Percentiles rank a stretch among this genome's conserved stretches.
These are phyloP conservation scores for Xiphydria camelus DNA, from an alignment of 2,888 invertebrate species.

Conservation along the genomic window DNA sequence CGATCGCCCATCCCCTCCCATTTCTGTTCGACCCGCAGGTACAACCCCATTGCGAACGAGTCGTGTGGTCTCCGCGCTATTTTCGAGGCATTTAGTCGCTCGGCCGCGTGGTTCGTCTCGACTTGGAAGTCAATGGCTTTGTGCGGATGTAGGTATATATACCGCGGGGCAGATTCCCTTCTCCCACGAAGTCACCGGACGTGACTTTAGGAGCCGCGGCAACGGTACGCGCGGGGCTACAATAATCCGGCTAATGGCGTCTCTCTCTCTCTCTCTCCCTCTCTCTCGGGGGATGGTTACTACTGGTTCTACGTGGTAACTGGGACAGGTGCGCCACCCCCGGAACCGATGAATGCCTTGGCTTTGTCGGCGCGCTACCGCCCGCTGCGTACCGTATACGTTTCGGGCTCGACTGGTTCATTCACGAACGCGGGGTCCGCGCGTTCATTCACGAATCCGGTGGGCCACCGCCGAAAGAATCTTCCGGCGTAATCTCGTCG, in stretches of 20 bases:
- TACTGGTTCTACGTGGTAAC: constrained; percentile 2
- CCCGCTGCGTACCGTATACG: constrained; percentile 19
- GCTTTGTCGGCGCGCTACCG: constrained; percentile 20
- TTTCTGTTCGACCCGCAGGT: no score
- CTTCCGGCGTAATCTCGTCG: no score
- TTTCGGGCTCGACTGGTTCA: no score
- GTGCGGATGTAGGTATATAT: neutral
- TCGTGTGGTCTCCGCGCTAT: no score
- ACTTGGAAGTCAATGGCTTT: no score
- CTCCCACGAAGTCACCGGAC: neutral
- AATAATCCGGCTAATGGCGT: neutral
- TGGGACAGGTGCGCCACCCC: constrained; percentile 26
- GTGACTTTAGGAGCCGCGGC: no score
- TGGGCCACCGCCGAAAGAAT: constrained; percentile 25
- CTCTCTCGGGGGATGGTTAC: constrained; percentile 3
- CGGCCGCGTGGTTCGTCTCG: no score
- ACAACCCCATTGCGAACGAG: no score
- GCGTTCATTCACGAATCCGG: constrained; percentile 27
- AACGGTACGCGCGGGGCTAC: neutral
- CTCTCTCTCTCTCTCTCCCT: no score
- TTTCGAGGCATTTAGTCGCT: no score
- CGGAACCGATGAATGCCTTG: constrained; percentile 8
- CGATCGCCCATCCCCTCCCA: no score
- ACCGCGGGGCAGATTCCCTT: no score
- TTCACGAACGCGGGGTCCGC: neutral